A percentile compares a stretch with the other conserved stretches of the same genome.
Conservation (phyloP, 2,888 invertebrate genomes). For the Drosophila kanekoi region DNA sequence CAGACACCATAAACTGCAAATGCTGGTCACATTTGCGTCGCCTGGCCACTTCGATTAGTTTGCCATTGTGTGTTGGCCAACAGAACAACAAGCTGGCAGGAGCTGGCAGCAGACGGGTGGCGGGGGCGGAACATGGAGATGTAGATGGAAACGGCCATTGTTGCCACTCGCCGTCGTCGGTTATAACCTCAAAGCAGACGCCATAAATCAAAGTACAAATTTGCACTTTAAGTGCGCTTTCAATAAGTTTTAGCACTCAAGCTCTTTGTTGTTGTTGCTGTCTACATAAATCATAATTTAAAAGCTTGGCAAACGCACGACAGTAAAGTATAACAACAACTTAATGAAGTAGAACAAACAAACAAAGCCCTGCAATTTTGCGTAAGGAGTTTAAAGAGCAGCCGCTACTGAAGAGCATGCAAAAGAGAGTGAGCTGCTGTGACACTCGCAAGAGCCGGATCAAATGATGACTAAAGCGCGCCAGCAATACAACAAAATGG, state of each 20-base stretch:
- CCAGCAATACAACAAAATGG: slow-evolving; percentile 28
- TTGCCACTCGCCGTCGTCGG: slow-evolving; percentile 54
- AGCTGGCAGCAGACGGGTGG: slow-evolving; percentile 1
- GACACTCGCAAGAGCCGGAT: slow-evolving; percentile 24
- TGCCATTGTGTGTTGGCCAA: slow-evolving; percentile 47
- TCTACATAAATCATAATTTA: slow-evolving; percentile 66
- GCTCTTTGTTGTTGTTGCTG: slow-evolving; percentile 32
- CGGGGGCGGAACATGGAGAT: not conserved
- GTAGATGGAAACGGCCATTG: slow-evolving; percentile 58
- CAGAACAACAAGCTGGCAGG: slow-evolving; percentile 13
- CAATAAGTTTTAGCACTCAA: slow-evolving; percentile 64
- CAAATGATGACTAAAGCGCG: slow-evolving; percentile 49
- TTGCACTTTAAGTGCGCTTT: slow-evolving; percentile 75
- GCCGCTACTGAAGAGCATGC: slow-evolving; percentile 18
- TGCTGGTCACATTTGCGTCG: slow-evolving; percentile 45
- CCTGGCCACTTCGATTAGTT: slow-evolving; percentile 66
- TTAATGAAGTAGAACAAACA: slow-evolving; percentile 49
- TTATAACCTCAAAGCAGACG: slow-evolving; percentile 76
- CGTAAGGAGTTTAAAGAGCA: slow-evolving; percentile 18
- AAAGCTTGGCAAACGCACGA: slow-evolving; percentile 32
- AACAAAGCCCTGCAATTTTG: slow-evolving; percentile 49
- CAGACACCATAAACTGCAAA: slow-evolving; percentile 74
- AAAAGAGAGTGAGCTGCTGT: not conserved
- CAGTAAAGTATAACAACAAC: slow-evolving; percentile 34
- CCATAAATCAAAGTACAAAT: slow-evolving; percentile 80